Base-by-base conservation (phyloP, 2,888 invertebrate species). In the Eustalomyia histrio region DNA sequence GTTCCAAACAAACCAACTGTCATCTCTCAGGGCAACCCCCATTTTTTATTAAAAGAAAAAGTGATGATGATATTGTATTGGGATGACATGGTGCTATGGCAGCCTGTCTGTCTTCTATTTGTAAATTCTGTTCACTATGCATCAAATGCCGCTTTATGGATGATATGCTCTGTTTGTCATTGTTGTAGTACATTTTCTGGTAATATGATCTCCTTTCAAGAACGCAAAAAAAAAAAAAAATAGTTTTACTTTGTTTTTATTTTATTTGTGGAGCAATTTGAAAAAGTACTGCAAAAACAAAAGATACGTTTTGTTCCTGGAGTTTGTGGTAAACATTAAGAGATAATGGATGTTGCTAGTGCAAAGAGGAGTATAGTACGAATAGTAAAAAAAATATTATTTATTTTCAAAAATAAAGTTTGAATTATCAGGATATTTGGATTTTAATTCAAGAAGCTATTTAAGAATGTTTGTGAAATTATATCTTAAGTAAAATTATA, bases 161-260 rank as follows among this genome's bases (percentile, higher is more conserved):
- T 58, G 72, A 52, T 76, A 76, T 71, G 79, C 80, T 76, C 81
- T 81, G 78, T 78, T 79, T 81, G 63, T 63, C 63, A 21, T 68
- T 50, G 53, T 76, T 71, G 57, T 64, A 74, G 71, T 78, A 39
- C 39, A 64, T 75, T 82, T 83, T 60, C 74, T 78, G 72, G 83
- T 82, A 83, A 83, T 84, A 67, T 73, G 84, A 82, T 76, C 75
- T 74, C 58, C 73, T 80, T 78, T 84, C 79, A 83, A 79, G 80
- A 76, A 80, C 82, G 79, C 60, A 74, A 82, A 79, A 82, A 35
- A 35, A 1, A 10, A 35, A 10, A 35, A n/a, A n/a, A 9, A 35
- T 43, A 14, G 14, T 43, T 43, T 43, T 43, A 12, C 2, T 43
- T 43, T 43, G 4, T 47, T 47, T 55, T 67, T 67, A 16, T 55